Base-by-base conservation (phyloP, 2,888 invertebrate genomes). In the Neelides folsomi region DNA sequence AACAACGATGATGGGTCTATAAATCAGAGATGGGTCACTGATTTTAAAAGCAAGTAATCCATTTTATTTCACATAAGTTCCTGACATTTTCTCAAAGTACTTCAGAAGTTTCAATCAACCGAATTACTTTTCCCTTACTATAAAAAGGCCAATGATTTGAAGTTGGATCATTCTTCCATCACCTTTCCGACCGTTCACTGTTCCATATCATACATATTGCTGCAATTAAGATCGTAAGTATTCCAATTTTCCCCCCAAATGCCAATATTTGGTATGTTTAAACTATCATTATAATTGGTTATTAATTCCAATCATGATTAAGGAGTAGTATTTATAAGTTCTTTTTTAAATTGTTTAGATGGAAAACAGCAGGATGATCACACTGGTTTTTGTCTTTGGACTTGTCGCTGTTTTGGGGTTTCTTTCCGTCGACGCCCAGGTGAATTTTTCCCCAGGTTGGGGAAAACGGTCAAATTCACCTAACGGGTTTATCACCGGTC, bases 371-470 rank as follows among this genome's bases (percentile, higher is more conserved):
- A 3, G 16, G 41, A 39, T 45, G n/a, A 20, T 49, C 16, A 34
- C 42, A 12, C 34, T 60, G 6, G 40, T 60, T 2, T 50, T 58
- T 34, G 53, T 55, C 10, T 49, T 53, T 18, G 49, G 55, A 16
- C 42, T 58, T 2, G 51, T 58, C 19, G 53, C 55, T 5, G 34
- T 51, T 1, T 12, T 40, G n/a, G 19, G 35, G 12, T 44, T 53
- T 36, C 48, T 57, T 16, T 42, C 52, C 13, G 59, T 55, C 1
- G 54, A 58, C 15, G 76, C 72, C 0, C 77, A 77, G 64, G 66
- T 78, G 37, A 78, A 77, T 4, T 78, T 77, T 66, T 76, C 77
- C 0, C 76, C 77, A 0, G 73, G 72, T 49, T 78, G 77, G 77
- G 77, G 76, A 2, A 70, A 76, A 12, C 67, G 63, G n/a, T 49